Conservation (phyloP, 2,113 vertebrate genomes). For the Sylvietta virens region DNA sequence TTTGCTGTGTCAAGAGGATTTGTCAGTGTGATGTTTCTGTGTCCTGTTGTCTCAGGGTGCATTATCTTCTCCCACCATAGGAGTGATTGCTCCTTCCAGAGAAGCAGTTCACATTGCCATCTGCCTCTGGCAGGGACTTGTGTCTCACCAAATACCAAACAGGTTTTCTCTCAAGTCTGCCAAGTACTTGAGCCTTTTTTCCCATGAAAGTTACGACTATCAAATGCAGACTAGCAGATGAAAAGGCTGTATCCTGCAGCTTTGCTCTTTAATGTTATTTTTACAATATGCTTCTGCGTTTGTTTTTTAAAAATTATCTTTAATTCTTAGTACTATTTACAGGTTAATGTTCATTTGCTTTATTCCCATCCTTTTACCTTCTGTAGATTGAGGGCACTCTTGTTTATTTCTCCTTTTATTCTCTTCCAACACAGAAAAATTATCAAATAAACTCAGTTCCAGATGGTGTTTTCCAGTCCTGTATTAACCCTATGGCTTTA, state of each 20-base stretch:
- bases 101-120: neutral
- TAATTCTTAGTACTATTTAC: neutral
- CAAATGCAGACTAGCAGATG: neutral
- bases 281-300: neutral
- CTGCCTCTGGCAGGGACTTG: neutral
- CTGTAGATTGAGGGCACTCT: neutral
- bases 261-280: neutral
- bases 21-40: neutral
- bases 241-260: neutral
- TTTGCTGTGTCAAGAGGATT: neutral
- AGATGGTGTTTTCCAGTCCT: neutral
- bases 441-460: neutral
- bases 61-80: neutral
- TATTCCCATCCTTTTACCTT: neutral
- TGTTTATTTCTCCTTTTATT: neutral
- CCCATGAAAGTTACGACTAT: neutral
- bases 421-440: neutral
- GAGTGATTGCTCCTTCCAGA: neutral
- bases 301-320: neutral
- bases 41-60: neutral
- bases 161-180: neutral
- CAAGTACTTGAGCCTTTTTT: neutral
- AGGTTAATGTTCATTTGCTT: neutral
- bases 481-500: neutral
- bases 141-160: neutral